These are phyloP conservation scores for Taphrorychus bicolor DNA, from an alignment of 2,888 invertebrate genomes.

Conservation along the genomic window DNA sequence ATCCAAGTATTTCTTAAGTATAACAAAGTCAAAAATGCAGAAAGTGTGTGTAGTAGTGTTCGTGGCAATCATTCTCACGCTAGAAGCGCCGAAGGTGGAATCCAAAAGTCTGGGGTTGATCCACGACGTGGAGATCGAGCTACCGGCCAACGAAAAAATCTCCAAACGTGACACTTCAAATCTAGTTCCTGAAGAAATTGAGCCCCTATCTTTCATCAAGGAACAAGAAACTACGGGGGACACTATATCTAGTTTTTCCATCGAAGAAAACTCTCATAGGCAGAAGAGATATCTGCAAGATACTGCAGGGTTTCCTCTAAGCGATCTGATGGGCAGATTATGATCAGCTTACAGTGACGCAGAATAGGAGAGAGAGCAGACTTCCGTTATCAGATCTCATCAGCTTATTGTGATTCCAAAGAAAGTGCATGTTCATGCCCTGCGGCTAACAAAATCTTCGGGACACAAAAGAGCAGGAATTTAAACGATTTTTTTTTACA, in stretches of 20 bases:
- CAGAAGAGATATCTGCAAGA: conserved; percentile 25
- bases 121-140: conserved; percentile 24
- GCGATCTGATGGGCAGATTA: conserved; percentile 28
- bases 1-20: not conserved
- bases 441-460: too few relatives aligned
- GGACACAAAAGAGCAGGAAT: too few relatives aligned
- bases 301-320: conserved; percentile 15
- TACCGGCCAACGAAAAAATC: conserved; percentile 37
- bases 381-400: conserved; percentile 32
- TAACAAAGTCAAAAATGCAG: not conserved
- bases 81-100: not conserved
- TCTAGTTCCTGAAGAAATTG: not conserved
- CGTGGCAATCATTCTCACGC: not conserved
- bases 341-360: not conserved
- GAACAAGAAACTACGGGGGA: not conserved
- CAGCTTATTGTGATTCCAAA: conserved; percentile 8
- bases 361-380: conserved; percentile 32
- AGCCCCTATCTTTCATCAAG: not conserved
- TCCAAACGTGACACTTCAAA: conserved; percentile 25
- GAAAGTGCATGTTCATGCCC: too few relatives aligned
- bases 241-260: not conserved
- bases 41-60: not conserved
- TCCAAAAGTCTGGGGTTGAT: conserved; percentile 10
- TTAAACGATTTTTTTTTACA: too few relatives aligned
- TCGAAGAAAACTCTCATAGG: not conserved